phyloP scores from a whole-genome alignment of 30 jellyfish, hydroid and myxozoan genomes.

The Pelagia noctiluca region DNA sequence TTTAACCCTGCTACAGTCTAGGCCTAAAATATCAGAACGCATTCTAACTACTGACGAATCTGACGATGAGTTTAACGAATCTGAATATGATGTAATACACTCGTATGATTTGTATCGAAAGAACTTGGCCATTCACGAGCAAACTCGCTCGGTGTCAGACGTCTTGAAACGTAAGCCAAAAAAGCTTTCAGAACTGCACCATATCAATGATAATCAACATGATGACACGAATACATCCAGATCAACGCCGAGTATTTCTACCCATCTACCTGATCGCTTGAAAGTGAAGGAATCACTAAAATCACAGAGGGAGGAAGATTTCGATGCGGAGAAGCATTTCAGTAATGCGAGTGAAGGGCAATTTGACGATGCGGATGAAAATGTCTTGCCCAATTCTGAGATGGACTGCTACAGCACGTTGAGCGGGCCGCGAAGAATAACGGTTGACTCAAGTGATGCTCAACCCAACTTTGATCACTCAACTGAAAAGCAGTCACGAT shows the following conservation, averaged over 20 bases:
- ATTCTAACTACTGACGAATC: slow-evolving; percentile 70
- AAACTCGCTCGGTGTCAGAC: slow-evolving; percentile 58
- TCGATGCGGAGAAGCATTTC: slow-evolving; percentile 1
- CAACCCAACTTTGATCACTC: slow-evolving; percentile 26
- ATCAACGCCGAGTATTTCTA: slow-evolving; percentile 70
- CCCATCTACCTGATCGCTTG: neutral
- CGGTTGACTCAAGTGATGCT: slow-evolving; percentile 44
- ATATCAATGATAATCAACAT: neutral
- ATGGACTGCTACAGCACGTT: slow-evolving; percentile 69
- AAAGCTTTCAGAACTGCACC: neutral
- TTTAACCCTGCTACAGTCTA: slow-evolving; percentile 49
- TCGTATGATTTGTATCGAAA: slow-evolving; percentile 67
- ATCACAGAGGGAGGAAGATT: slow-evolving; percentile 33
- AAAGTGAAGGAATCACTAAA: slow-evolving; percentile 1
- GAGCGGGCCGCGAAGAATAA: slow-evolving; percentile 24
- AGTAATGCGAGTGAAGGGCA: neutral
- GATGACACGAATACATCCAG: neutral
- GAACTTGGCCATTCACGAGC: slow-evolving; percentile 33
- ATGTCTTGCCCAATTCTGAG: slow-evolving; percentile 61
- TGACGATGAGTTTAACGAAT: slow-evolving; percentile 94
- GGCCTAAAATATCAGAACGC: slow-evolving; percentile 83
- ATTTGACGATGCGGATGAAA: slow-evolving; percentile 68
- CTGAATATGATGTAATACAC: slow-evolving; percentile 97
- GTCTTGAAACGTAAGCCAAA: slow-evolving; percentile 34
- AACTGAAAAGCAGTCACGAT: slow-evolving; percentile 10